These are phyloP conservation scores for Anas platyrhynchos DNA, from an alignment of 2,113 vertebrate species.

Conservation along the genomic window DNA sequence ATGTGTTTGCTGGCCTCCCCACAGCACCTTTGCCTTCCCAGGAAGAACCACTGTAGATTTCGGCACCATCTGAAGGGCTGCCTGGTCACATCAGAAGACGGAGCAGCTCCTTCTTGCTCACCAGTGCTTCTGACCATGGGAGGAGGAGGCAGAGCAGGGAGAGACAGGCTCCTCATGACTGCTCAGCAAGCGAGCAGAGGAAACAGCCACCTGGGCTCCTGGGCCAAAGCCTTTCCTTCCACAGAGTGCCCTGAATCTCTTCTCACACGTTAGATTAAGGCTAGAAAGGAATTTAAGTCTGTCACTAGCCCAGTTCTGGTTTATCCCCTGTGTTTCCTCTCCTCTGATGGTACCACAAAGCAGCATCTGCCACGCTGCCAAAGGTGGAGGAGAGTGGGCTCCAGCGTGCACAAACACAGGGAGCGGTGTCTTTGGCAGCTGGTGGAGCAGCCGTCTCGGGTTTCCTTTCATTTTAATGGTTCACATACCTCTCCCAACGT, in stretches of 20 bases:
- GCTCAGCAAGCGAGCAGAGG: not conserved
- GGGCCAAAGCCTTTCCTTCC: not conserved
- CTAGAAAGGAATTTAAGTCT: slow-evolving; percentile 20
- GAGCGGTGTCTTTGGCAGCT: not conserved
- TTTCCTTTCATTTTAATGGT: slow-evolving; percentile 68
- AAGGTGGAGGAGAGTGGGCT: slow-evolving; percentile 9
- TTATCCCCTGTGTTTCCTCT: slow-evolving; percentile 31
- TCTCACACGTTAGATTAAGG: not conserved
- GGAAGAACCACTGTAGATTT: not conserved
- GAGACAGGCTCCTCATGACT: fast-evolving
- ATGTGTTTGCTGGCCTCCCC: not conserved
- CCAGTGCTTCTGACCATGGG: not conserved
- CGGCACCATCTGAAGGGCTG: fast-evolving
- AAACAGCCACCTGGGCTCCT: not conserved
- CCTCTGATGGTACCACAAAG: slow-evolving; percentile 42
- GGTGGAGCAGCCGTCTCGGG: slow-evolving; percentile 20
- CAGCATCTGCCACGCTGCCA: not conserved
- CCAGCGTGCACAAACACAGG: slow-evolving; percentile 7
- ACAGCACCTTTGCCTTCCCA: fast-evolving
- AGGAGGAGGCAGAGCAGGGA: not conserved
- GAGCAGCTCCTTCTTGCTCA: not conserved
- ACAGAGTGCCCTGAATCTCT: not conserved
- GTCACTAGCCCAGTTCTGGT: slow-evolving; percentile 1
- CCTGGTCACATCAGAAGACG: fast-evolving
- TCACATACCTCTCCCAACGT: slow-evolving; percentile 44